These are phyloP conservation scores for Papilio dardanus DNA, from an alignment of 1,140 invertebrate genomes.

Conservation along the genomic window DNA sequence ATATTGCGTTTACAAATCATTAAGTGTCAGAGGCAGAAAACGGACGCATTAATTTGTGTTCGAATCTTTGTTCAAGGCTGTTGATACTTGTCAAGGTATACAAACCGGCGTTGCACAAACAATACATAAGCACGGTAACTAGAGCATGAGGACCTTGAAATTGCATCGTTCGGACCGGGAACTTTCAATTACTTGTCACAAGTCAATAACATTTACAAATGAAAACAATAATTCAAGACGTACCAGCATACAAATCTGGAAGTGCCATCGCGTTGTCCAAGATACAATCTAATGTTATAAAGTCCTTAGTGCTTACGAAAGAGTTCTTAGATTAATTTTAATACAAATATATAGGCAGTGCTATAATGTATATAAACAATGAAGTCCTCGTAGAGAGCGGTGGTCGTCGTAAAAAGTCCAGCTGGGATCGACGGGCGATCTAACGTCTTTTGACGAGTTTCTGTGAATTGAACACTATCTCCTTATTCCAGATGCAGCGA, in stretches of 20 bases:
- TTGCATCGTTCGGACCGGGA: conserved; percentile 47
- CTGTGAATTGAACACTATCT: conserved; percentile 94
- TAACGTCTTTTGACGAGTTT: conserved; percentile 94
- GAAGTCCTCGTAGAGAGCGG: conserved; percentile 68
- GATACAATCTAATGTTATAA: conserved; percentile 55
- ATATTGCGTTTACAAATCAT: neutral
- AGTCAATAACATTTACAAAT: conserved; percentile 45
- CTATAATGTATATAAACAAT: conserved; percentile 59
- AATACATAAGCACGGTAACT: conserved; percentile 45
- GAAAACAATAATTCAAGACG: conserved; percentile 51
- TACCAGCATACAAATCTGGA: conserved; percentile 77
- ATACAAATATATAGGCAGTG: conserved; percentile 74
- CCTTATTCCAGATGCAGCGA: conserved; percentile 93
- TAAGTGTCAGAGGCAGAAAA: neutral
- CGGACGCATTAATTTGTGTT: neutral
- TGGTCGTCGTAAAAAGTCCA: conserved; percentile 70
- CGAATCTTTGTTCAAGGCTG: conserved; percentile 31
- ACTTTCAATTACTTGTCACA: conserved; percentile 47
- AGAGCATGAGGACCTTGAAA: conserved; percentile 66
- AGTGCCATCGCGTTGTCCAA: conserved; percentile 73
- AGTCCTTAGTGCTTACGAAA: conserved; percentile 62
- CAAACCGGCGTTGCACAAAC: conserved; percentile 17
- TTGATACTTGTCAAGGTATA: conserved; percentile 28
- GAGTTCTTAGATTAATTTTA: conserved; percentile 58
- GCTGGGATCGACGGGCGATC: conserved; percentile 46